Evolutionary conservation across 2,113 vertebrate genomes (phyloP), one percentile per base, ranked within the genome.

Genomic region (Rhinolophus sinicus): DNA sequence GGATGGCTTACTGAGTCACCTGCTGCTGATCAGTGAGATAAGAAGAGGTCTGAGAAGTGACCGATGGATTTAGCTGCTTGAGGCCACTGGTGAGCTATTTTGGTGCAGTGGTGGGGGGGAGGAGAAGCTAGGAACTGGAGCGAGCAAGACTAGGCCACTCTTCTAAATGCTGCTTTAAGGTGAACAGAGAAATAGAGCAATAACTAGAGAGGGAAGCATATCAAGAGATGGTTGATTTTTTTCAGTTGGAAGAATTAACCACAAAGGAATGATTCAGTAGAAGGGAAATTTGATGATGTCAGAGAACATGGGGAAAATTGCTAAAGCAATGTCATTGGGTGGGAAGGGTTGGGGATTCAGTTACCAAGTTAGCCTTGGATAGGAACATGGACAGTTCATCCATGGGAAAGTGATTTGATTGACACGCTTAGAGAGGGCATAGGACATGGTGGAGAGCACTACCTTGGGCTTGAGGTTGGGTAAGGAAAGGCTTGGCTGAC

Each of bases 401-500:
- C n/a, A 35, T 19, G 18, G 16, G 56, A 84, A 78, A 47, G 58
- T n/a, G 30, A 33, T 18, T 94, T 88, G 44, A 22, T 62, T 62
- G 64, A 50, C 2, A 3, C 38, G 52, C 40, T 87, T 72, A 72
- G 38, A 83, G 35, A 50, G 52, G 33, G 65, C 81, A 15, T 72
- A 64, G 50, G 75, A 81, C 26, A 56, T 7, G 50, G 70, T 78
- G 38, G 56, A 54, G 50, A 80, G 19, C 50, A 12, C n/a, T 52
- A 15, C 10, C 28, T 62, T 82, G 14, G 35, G 22, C 38, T 60
- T 40, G 38, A 15, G 1, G 2, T 52, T 77, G 24, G 69, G 73
- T 93, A 93, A 86, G 82, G 60, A 80, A 90, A 82, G 69, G 56
- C 67, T 89, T 85, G 62, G 38, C 3, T 40, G 75, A 89, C 9